Evolutionary conservation across 2,113 vertebrate species (phyloP), one percentile per base, ranked within the genome.

Genomic region (Pseudopipra pipra): DNA sequence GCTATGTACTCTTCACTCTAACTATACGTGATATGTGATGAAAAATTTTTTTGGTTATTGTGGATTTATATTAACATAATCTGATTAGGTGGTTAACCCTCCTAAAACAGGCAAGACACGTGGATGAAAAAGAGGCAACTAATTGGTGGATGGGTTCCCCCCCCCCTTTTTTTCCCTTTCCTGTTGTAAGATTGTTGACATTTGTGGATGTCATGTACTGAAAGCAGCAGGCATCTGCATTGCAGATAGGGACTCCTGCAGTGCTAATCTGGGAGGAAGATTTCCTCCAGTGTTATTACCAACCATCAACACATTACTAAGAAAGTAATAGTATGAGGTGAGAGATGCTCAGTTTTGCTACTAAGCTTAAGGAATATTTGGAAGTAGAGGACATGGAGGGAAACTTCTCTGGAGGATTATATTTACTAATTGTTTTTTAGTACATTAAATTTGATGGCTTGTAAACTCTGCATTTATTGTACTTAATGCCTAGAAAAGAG

Each of bases 161-260:
- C 27, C 0, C 14, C 3, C 1, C 8, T 39, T 52, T 6, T 4
- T 15, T 4, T 6, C 4, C 3, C 2, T 28, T 20, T 19, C 11
- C 5, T 27, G 8, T 56, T 71, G 41, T 78, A 51, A 86, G 75
- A 93, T 83, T 85, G 87, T 88, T 95, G 96, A 84, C 31, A 22
- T 92, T 90, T 93, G 76, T 91, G 71, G 51, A 80, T 79, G 75
- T 80, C 77, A 92, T 23, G 9, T 66, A 54, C 52, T 66, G 85
- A 92, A 93, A 95, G 72, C 94, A 90, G 90, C 80, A 92, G 95
- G 91, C 79, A 95, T 93, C 93, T 96, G 94, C 94, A 96, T 94
- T 96, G 94, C 93, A 96, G 95, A 95, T 77, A 96, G 83, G 88
- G 75, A 39, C 62, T 94, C 86, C 92, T 91, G 94, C 94, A 96